These are phyloP conservation scores for Agrypnus murinus DNA, from an alignment of 2,888 invertebrate species.

Conservation along the genomic window DNA sequence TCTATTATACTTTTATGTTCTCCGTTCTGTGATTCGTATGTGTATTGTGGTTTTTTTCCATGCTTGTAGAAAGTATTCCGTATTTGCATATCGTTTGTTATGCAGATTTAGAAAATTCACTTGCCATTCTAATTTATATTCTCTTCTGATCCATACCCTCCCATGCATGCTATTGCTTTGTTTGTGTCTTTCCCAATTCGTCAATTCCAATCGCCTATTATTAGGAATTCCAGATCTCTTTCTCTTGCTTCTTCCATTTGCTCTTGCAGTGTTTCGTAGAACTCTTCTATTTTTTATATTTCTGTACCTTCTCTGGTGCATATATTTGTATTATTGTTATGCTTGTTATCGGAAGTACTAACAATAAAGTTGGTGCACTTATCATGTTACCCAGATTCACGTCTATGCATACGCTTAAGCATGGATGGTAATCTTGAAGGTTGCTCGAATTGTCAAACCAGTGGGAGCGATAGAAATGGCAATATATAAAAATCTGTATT, in stretches of 20 bases:
- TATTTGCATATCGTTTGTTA: conserved; percentile 3
- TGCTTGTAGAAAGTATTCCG: background rate
- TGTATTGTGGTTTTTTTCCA: no score
- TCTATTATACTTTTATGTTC: background rate
- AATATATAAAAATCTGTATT: no score
- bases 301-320: background rate
- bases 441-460: no score
- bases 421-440: no score
- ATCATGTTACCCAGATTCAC: no score
- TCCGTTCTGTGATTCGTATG: background rate
- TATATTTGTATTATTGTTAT: no score
- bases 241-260: conserved; percentile 5
- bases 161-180: background rate
- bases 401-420: no score
- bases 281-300: background rate
- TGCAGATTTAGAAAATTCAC: background rate
- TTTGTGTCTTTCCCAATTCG: background rate
- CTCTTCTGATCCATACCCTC: background rate
- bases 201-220: background rate
- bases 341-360: no score
- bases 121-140: background rate
- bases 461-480: no score
- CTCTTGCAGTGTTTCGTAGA: no score
- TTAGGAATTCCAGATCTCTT: background rate
- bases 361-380: no score